Base-by-base conservation (phyloP, 2,113 vertebrate genomes). In the Castor canadensis region DNA sequence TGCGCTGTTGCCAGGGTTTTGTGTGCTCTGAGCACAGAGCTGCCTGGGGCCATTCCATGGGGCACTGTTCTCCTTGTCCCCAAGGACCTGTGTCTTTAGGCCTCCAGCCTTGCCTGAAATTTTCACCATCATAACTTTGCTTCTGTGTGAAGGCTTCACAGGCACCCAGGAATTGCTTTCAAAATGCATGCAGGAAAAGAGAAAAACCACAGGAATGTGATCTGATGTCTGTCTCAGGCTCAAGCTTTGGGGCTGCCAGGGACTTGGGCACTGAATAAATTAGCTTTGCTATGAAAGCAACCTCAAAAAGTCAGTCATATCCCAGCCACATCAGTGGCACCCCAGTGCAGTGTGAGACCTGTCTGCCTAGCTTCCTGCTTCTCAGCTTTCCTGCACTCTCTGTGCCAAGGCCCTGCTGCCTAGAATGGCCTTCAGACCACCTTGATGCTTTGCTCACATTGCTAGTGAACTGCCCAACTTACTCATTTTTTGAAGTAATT, bases 351-450 rank as follows among this genome's bases (percentile, higher is more conserved):
- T 17, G 2, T 5, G 73, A 75, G 40, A 82, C n/a, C 92, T 43
- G 90, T 94, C 93, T 94, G 87, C 83, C 52, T 6, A 3, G 43
- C 90, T 92, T 94, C 95, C 95, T 91, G 91, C 82, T 49, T 77
- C 38, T 7, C 5, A 6, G 9, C n/a, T 24, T 72, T 58, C 73
- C 91, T 56, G 40, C 35, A 6, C 90, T 54, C 83, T 66, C 56
- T 58, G 1, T 56, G 83, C 84, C 62, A 26, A 79, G 58, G 16
- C 35, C 0, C 11, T 0, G 3, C 85, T 96, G 71, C 30, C 67
- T 40, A 4, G 15, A n/a, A 47, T 40, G 10, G 83, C 43, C 54
- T 84, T 47, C 45, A 35, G n/a, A 69, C 67, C 8, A 45, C 1
- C 13, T 4, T 54, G 9, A 76, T 24, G 12, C 79, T 79, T 90